Evolutionary conservation across 2,888 invertebrate species (phyloP).

Genomic region (Macropis europaea): DNA sequence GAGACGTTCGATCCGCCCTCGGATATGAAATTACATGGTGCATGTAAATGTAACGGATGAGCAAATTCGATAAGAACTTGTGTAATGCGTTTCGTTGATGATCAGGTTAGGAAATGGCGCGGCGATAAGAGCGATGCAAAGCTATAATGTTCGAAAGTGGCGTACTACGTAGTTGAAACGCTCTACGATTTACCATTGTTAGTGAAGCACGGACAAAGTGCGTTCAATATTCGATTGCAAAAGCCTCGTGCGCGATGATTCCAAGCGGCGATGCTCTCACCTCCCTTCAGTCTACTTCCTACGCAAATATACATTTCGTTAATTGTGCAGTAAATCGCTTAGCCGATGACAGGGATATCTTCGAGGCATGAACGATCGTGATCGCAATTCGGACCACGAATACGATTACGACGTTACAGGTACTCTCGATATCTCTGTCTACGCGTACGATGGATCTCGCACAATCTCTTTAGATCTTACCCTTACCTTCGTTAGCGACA

Average conservation of each 20-base stretch:
- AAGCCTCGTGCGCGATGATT: constrained; percentile 79
- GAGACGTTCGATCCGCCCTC: constrained; percentile 2
- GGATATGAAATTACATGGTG: background rate
- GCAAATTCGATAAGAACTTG: too few species aligned
- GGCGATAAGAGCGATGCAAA: constrained; percentile 36
- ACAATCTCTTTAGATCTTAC: background rate
- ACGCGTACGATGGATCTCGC: too few species aligned
- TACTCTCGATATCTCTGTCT: too few species aligned
- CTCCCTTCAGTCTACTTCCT: constrained; percentile 76
- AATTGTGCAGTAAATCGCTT: background rate
- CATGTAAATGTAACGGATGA: too few species aligned
- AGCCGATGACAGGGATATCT: background rate
- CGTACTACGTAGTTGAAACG: constrained; percentile 49
- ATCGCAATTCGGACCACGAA: too few species aligned
- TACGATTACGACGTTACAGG: too few species aligned
- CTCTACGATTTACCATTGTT: constrained; percentile 79
- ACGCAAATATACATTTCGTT: constrained; percentile 66
- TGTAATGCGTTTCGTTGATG: background rate
- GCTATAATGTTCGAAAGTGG: constrained; percentile 21
- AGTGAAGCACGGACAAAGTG: constrained; percentile 78
- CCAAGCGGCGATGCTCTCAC: constrained; percentile 76
- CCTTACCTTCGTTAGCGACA: constrained; percentile 70
- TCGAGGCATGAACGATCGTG: too few species aligned
- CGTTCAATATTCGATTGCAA: constrained; percentile 78
- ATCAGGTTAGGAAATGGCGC: background rate